Percentiles rank a stretch among this genome's conserved stretches.
These are phyloP conservation scores for Premnoplex brunnescens DNA, from an alignment of 2,797 vertebrate genomes.

Conservation along the genomic window DNA sequence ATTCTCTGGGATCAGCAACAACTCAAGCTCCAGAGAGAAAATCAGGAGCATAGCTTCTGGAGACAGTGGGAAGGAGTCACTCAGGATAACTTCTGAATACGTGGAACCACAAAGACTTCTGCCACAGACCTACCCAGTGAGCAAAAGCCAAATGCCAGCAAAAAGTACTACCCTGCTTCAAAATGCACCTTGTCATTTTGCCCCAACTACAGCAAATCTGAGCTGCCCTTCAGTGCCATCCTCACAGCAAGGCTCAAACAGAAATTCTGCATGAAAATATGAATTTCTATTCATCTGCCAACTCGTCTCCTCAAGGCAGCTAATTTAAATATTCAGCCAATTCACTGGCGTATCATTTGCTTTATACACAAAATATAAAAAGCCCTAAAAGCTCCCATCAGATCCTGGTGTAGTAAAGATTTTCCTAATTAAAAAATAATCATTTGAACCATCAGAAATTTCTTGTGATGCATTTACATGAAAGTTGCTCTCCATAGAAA, in stretches of 20 bases:
- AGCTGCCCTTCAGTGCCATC: not conserved
- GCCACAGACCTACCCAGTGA: not conserved
- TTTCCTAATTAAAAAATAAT: slow-evolving; percentile 42
- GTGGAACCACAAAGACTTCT: not conserved
- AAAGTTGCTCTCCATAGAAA: not conserved
- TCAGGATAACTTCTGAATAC: not conserved
- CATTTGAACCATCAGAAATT: not conserved
- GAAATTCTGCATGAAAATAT: not conserved
- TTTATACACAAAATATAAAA: slow-evolving; percentile 18
- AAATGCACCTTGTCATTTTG: not conserved
- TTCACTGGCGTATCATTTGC: slow-evolving; percentile 10
- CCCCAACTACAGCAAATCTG: not conserved
- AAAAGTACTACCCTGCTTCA: not conserved
- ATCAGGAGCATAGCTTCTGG: not conserved
- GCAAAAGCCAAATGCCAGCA: not conserved
- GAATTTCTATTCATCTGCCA: slow-evolving; percentile 3
- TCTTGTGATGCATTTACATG: not conserved
- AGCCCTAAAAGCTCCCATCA: not conserved
- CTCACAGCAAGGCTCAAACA: not conserved
- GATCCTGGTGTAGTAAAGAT: not conserved
- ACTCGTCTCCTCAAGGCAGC: slow-evolving; percentile 4
- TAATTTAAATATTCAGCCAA: slow-evolving; percentile 6
- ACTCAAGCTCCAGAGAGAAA: not conserved
- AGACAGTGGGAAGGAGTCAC: not conserved
- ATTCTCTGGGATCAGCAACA: not conserved